Evolutionary conservation across 2,113 vertebrate genomes (phyloP).

Genomic region (Shinisaurus crocodilurus): DNA sequence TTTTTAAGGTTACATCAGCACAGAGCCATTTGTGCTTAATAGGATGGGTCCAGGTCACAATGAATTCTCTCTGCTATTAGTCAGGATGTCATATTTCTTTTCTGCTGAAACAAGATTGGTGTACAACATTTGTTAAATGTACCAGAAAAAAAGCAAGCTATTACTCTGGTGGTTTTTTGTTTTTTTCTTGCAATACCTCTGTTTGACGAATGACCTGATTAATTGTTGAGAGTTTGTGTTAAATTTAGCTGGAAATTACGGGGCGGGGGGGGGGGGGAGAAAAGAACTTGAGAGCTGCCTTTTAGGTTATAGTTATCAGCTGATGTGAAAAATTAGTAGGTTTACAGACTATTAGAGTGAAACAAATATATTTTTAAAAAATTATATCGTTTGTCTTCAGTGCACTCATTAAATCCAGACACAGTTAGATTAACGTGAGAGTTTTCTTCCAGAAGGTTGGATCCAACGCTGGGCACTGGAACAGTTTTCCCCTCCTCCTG

Average conservation of each 20-base stretch:
- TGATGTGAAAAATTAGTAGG: slow-evolving; percentile 3
- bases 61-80: slow-evolving; percentile 26
- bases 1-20: slow-evolving; percentile 42
- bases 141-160: slow-evolving; percentile 33
- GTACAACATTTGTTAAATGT: slow-evolving; percentile 62
- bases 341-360: neutral
- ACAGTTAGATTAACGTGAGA: neutral
- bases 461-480: no score
- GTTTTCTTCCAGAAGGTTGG: neutral
- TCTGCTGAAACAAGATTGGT: slow-evolving; percentile 33
- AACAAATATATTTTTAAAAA: neutral
- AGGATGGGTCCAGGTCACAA: slow-evolving; percentile 38
- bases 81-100: slow-evolving; percentile 42
- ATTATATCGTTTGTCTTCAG: neutral
- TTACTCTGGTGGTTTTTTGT: slow-evolving; percentile 33
- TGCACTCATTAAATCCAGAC: neutral
- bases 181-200: slow-evolving; percentile 41
- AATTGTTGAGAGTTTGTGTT: slow-evolving; percentile 29
- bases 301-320: neutral
- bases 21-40: slow-evolving; percentile 41
- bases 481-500: no score
- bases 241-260: slow-evolving; percentile 35
- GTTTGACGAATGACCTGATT: slow-evolving; percentile 53
- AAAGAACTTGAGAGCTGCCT: neutral
- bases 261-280: neutral